These are phyloP conservation scores for Nothoprocta pentlandii DNA, from an alignment of 2,113 vertebrate genomes.

Conservation along the genomic window DNA sequence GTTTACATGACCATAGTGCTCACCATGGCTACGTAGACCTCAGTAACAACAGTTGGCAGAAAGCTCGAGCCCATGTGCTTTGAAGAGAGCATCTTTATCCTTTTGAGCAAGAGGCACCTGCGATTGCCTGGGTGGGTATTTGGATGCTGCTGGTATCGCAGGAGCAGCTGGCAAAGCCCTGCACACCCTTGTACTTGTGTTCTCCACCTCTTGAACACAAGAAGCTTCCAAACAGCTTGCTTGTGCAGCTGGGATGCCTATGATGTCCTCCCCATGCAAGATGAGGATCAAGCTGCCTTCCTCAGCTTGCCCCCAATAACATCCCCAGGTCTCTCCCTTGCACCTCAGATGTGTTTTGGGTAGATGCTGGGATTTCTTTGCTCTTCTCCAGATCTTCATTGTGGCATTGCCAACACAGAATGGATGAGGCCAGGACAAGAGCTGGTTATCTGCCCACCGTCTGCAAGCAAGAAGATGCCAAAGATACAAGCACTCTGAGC, in stretches of 20 bases:
- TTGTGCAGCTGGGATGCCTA: neutral
- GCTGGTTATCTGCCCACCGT: neutral
- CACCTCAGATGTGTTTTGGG: neutral
- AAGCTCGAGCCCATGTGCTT: neutral
- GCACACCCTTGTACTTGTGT: neutral
- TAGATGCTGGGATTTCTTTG: fast-evolving
- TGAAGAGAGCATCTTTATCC: neutral
- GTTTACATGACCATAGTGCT: constrained; percentile 69
- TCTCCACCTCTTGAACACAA: neutral
- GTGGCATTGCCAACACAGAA: fast-evolving
- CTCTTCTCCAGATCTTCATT: neutral
- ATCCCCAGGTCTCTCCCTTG: fast-evolving
- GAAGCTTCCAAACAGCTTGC: neutral
- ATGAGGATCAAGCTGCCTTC: neutral
- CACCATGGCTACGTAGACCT: constrained; percentile 62
- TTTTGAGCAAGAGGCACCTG: neutral
- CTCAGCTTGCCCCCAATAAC: fast-evolving
- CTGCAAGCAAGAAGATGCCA: neutral
- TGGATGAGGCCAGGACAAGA: neutral
- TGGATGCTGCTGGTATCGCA: neutral
- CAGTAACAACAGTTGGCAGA: neutral
- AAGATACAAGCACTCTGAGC: neutral
- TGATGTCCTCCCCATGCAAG: neutral
- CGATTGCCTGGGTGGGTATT: neutral
- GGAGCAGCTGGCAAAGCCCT: neutral